phyloP scores from a whole-genome alignment of 1,140 invertebrate genomes.

The Periplaneta americana region DNA sequence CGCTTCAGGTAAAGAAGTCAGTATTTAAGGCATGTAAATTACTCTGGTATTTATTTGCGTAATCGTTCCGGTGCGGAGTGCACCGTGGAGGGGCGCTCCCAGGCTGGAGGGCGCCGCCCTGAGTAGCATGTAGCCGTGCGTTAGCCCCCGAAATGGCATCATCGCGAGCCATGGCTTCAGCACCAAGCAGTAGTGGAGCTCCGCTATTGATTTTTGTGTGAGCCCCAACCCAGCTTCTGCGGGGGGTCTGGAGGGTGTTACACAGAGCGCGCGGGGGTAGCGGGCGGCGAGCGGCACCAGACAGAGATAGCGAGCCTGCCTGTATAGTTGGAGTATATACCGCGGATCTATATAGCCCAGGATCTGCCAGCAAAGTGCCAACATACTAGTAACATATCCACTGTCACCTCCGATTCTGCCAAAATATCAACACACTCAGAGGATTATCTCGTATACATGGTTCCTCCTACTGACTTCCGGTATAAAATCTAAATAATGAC shows the following conservation, averaged over 20 bases:
- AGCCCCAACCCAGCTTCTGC: neutral
- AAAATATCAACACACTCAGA: neutral
- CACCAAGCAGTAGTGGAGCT: constrained; percentile 1
- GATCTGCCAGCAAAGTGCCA: neutral
- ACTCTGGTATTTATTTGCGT: no score
- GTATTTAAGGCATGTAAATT: no score
- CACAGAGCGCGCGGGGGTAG: neutral
- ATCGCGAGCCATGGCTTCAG: neutral
- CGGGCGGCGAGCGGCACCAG: no score
- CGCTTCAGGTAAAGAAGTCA: no score
- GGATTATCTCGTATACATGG: no score
- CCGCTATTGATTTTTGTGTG: constrained; percentile 16
- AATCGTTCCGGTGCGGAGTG: no score
- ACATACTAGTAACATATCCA: no score
- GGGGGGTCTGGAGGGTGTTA: neutral
- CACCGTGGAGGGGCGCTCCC: no score
- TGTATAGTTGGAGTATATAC: neutral
- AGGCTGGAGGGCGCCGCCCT: neutral
- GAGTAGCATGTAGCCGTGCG: neutral
- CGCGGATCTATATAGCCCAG: neutral
- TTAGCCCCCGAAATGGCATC: no score
- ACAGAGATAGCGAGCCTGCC: neutral
- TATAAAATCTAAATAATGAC: no score
- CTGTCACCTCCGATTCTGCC: no score
- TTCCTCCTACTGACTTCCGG: no score